Evolutionary conservation across 2,888 invertebrate genomes (phyloP).

Genomic region (Trissolcus brochymenae): DNA sequence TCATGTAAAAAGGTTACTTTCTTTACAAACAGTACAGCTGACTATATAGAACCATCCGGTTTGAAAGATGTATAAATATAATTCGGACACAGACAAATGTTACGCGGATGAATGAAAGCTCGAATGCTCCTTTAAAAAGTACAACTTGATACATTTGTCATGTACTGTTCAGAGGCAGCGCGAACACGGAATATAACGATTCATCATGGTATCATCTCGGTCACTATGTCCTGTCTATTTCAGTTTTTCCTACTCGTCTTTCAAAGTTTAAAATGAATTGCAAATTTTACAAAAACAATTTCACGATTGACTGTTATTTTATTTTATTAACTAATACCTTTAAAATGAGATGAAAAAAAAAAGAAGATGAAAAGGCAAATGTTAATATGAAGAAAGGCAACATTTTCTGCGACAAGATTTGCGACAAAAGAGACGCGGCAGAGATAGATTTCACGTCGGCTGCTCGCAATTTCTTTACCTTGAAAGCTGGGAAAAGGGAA

Average conservation of each 20-base stretch:
- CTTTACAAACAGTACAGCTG: neutral
- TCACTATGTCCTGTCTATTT: slow-evolving; percentile 61
- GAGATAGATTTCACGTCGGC: slow-evolving; percentile 53
- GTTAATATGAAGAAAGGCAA: slow-evolving; percentile 26
- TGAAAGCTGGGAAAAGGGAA: slow-evolving; percentile 37
- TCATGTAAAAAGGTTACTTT: no score
- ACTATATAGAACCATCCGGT: neutral
- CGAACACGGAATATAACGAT: slow-evolving; percentile 62
- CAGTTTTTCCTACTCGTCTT: slow-evolving; percentile 4
- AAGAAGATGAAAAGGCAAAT: slow-evolving; percentile 1
- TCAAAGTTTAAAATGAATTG: no score
- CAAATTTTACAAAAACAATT: no score
- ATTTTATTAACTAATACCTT: no score
- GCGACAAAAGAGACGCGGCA: slow-evolving; percentile 38
- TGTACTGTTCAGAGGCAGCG: slow-evolving; percentile 26
- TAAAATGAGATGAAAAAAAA: slow-evolving; percentile 10
- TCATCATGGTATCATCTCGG: slow-evolving; percentile 70
- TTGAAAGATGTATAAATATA: slow-evolving; percentile 14
- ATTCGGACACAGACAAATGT: slow-evolving; percentile 60
- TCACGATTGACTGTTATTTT: no score
- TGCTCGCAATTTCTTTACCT: slow-evolving; percentile 43
- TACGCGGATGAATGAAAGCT: slow-evolving; percentile 64
- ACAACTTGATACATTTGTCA: slow-evolving; percentile 53
- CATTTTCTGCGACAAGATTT: slow-evolving; percentile 46
- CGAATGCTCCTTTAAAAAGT: slow-evolving; percentile 28